phyloP scores from a whole-genome alignment of 2,797 vertebrate genomes.

The Clamator glandarius region DNA sequence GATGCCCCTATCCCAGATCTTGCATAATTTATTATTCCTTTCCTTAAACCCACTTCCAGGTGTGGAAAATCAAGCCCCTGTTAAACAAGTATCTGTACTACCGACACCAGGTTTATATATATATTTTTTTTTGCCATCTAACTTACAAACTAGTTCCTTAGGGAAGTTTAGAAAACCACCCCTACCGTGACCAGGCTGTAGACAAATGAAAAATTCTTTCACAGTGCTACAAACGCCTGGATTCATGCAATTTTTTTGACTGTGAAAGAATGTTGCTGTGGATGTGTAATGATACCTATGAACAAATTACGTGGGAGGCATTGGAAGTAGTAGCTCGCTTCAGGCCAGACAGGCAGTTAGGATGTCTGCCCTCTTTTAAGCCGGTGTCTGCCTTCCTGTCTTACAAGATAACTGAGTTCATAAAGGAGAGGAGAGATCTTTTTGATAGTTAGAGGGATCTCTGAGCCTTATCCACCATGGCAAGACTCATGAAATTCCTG shows the following conservation, averaged over 20 bases:
- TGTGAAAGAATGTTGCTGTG: background rate
- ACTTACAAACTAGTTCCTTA: background rate
- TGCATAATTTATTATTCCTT: background rate
- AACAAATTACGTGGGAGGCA: background rate
- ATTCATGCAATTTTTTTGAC: background rate
- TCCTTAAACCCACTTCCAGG: background rate
- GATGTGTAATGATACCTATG: background rate
- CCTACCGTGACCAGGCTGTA: background rate
- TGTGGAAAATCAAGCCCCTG: background rate
- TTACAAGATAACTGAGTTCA: background rate
- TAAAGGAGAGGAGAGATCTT: background rate
- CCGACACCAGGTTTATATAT: background rate
- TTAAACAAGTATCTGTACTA: background rate
- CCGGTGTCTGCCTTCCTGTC: background rate
- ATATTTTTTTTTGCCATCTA: background rate
- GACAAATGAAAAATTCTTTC: background rate
- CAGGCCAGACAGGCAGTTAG: background rate
- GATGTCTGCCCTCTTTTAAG: background rate
- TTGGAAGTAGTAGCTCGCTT: background rate
- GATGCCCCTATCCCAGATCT: background rate
- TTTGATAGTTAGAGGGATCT: background rate
- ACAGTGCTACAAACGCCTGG: background rate
- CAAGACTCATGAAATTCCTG: background rate
- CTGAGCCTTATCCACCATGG: background rate
- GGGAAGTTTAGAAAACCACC: background rate